These are phyloP conservation scores for Brachystomella parvula DNA, from an alignment of 1,140 invertebrate species.

Conservation along the genomic window DNA sequence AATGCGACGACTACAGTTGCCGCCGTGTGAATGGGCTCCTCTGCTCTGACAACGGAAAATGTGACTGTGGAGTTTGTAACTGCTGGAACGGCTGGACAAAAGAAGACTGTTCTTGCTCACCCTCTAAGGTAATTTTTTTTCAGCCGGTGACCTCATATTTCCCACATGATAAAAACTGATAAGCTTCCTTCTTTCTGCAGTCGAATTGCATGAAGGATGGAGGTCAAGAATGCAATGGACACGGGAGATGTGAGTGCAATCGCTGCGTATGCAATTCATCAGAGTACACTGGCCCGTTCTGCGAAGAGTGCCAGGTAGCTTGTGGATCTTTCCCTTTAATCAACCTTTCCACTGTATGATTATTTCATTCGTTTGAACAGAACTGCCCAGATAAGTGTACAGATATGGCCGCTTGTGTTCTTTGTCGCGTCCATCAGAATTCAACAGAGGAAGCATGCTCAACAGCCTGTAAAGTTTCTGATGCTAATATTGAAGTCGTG, in stretches of 20 bases:
- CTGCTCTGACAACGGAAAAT: constrained; percentile 59
- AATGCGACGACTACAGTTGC: constrained; percentile 71
- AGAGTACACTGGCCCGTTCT: constrained; percentile 73
- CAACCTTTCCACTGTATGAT: neutral
- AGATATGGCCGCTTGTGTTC: constrained; percentile 83
- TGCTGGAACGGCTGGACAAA: constrained; percentile 56
- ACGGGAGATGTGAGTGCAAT: constrained; percentile 68
- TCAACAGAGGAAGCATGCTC: constrained; percentile 58
- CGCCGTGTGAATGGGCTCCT: constrained; percentile 68
- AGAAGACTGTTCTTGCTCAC: constrained; percentile 57
- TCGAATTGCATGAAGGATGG: neutral
- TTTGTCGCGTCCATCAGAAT: constrained; percentile 75
- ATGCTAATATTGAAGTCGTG: constrained; percentile 16
- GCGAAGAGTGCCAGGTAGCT: constrained; percentile 85
- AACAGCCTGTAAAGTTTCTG: constrained; percentile 43
- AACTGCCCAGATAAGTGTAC: constrained; percentile 72
- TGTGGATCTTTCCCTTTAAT: constrained; percentile 33
- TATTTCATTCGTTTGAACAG: neutral
- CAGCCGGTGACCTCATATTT: too few relatives aligned
- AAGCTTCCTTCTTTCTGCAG: neutral
- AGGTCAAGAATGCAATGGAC: constrained; percentile 44
- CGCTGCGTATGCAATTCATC: constrained; percentile 84
- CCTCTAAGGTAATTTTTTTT: constrained; percentile 40
- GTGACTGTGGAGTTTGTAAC: constrained; percentile 57
- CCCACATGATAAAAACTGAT: too few relatives aligned